Conservation (phyloP, 2,113 vertebrate genomes). For the Hippocampus abdominalis region DNA sequence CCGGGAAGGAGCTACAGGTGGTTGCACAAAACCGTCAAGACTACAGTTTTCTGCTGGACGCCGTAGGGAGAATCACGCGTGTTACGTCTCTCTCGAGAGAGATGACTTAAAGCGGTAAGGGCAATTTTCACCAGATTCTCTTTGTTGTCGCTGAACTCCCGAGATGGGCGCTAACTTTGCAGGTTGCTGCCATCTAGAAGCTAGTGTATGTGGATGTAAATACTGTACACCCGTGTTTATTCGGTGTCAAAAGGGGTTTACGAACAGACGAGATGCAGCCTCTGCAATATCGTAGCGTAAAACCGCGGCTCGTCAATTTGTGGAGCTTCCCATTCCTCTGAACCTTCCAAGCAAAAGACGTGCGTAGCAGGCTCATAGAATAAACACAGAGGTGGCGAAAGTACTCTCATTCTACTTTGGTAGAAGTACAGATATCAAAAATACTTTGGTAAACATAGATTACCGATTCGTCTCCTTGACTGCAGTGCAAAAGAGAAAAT, state of each 20-base stretch:
- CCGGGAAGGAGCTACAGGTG: neutral
- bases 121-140: neutral
- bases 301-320: slow-evolving; percentile 19
- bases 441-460: neutral
- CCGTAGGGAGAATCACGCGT: neutral
- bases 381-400: neutral
- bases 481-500: no score
- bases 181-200: neutral
- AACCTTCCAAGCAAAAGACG: slow-evolving; percentile 21
- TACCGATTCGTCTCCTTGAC: neutral
- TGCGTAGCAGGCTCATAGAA: neutral
- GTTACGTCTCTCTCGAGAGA: neutral
- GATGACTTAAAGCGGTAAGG: slow-evolving; percentile 6
- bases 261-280: slow-evolving; percentile 55
- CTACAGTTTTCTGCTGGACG: neutral
- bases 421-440: neutral
- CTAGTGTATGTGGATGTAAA: slow-evolving; percentile 52
- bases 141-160: neutral
- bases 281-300: slow-evolving; percentile 31
- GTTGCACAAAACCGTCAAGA: neutral
- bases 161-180: neutral
- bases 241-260: slow-evolving; percentile 46
- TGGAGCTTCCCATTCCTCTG: slow-evolving; percentile 37
- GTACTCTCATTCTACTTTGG: neutral
- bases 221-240: slow-evolving; percentile 48